A percentile compares a stretch with the other conserved stretches of the same genome.
These are phyloP conservation scores for Dromaius novaehollandiae DNA, from an alignment of 2,113 vertebrate genomes.

Conservation along the genomic window DNA sequence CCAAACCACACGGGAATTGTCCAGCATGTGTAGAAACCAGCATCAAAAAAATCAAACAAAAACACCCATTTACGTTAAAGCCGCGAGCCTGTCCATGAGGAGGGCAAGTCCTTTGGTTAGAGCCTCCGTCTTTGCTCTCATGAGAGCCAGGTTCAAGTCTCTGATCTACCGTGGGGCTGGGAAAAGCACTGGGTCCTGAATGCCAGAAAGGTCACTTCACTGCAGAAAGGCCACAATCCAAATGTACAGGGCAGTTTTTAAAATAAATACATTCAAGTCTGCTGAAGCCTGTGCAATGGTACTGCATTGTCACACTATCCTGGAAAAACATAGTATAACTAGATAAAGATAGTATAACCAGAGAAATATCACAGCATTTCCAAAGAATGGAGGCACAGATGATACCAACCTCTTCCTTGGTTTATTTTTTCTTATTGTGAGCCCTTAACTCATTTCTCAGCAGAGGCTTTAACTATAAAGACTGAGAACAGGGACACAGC, in stretches of 20 bases:
- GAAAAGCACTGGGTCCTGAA: background rate
- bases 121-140: fast-evolving
- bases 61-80: fast-evolving
- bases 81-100: background rate
- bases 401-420: background rate
- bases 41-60: background rate
- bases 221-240: background rate
- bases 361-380: background rate
- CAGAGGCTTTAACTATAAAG: conserved; percentile 33
- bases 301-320: background rate
- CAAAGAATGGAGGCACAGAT: background rate
- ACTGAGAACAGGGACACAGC: conserved; percentile 26
- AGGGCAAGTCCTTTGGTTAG: background rate
- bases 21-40: background rate
- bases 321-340: fast-evolving
- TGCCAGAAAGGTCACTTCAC: too few species aligned
- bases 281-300: background rate
- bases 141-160: background rate
- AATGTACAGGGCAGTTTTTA: background rate
- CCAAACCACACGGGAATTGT: background rate
- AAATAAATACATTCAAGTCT: background rate
- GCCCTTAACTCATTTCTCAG: background rate
- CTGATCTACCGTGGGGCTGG: background rate
- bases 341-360: fast-evolving
- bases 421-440: background rate